Conservation (phyloP, 2,797 vertebrate species). For the Brachymystax lenok region DNA sequence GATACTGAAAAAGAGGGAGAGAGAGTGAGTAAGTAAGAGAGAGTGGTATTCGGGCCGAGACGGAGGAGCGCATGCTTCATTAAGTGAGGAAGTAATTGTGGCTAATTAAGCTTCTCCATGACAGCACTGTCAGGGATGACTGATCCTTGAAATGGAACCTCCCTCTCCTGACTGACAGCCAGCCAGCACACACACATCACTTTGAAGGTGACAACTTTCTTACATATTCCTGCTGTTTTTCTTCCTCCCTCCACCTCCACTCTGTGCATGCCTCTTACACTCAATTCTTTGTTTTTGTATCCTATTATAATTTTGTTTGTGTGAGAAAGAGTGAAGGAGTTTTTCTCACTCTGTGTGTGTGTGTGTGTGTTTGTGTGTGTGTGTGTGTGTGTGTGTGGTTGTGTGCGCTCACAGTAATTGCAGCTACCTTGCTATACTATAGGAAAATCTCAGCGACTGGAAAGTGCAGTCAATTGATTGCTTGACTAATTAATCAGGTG, state of each 20-base stretch:
- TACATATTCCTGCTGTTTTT: constrained; percentile 69
- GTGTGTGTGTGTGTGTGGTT: constrained; percentile 16
- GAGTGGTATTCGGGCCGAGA: constrained; percentile 69
- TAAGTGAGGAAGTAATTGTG: constrained; percentile 82
- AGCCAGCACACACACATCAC: constrained; percentile 64
- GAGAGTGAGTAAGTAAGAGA: constrained; percentile 18
- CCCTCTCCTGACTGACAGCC: constrained; percentile 74
- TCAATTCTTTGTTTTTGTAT: constrained; percentile 68
- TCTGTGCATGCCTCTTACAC: constrained; percentile 52
- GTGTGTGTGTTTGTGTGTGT: constrained; percentile 12
- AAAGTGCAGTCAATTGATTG: constrained; percentile 70
- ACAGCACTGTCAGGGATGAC: constrained; percentile 82
- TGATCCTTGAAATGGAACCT: constrained; percentile 79
- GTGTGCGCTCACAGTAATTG: constrained; percentile 52
- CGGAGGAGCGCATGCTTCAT: constrained; percentile 75
- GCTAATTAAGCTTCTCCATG: constrained; percentile 82
- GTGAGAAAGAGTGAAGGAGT: constrained; percentile 13
- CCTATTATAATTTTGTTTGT: constrained; percentile 62
- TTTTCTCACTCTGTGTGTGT: constrained; percentile 9
- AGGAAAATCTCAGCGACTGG: constrained; percentile 60
- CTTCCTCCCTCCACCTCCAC: constrained; percentile 31
- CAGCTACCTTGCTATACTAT: constrained; percentile 58
- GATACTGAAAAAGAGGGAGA: constrained; percentile 15
- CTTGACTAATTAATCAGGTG: constrained; percentile 77
- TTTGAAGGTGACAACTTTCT: constrained; percentile 77